Conservation (phyloP, 2,113 vertebrate species). For the Vireo altiloquus region DNA sequence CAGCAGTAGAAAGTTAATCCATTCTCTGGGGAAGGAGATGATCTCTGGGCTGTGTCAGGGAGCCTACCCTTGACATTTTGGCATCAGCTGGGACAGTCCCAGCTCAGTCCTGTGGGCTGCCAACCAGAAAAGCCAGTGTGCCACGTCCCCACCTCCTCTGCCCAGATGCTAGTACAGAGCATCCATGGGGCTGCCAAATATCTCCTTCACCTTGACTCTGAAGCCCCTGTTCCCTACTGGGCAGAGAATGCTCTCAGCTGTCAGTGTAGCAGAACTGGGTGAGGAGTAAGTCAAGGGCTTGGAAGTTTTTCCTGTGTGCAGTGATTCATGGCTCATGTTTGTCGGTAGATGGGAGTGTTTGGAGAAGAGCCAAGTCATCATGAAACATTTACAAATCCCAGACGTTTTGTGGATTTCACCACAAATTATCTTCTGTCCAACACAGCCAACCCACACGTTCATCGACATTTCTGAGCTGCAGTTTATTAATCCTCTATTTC, state of each 20-base stretch:
- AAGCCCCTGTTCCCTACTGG: not conserved
- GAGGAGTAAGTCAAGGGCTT: slow-evolving; percentile 31
- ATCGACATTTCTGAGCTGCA: not conserved
- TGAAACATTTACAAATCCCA: slow-evolving; percentile 63
- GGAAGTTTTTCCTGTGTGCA: not conserved
- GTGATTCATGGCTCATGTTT: slow-evolving; percentile 34
- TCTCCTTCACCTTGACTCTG: not conserved
- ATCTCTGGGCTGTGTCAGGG: not conserved
- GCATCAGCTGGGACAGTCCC: not conserved
- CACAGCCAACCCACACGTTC: slow-evolving; percentile 8
- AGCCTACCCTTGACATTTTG: not conserved
- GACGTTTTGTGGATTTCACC: slow-evolving; percentile 50
- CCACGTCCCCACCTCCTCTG: not conserved
- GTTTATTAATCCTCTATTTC: not conserved
- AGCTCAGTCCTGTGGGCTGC: not conserved
- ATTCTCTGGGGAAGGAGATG: not conserved
- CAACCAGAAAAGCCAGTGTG: not conserved
- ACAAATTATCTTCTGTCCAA: slow-evolving; percentile 36
- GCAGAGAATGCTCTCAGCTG: not conserved
- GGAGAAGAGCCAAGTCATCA: slow-evolving; percentile 43
- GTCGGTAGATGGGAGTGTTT: slow-evolving; percentile 45
- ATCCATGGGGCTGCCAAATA: not conserved
- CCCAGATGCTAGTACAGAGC: not conserved
- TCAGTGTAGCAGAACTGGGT: not conserved
- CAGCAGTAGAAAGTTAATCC: not conserved